Conservation (phyloP, 1,140 invertebrate species). For the Euwallacea similis region DNA sequence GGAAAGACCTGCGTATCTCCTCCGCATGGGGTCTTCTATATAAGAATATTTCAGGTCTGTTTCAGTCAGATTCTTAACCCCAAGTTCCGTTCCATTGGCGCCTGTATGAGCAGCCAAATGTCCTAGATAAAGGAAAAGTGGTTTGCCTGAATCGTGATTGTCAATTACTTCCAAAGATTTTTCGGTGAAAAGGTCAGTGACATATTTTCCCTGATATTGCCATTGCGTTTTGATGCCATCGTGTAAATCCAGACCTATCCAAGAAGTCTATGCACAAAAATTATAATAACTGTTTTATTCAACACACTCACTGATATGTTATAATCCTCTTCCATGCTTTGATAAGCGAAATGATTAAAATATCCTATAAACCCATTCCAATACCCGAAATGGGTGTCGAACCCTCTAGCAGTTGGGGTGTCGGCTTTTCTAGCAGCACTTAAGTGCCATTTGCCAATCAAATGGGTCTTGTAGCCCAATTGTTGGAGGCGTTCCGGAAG, state of each 20-base stretch:
- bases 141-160: slow-evolving; percentile 60
- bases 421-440: slow-evolving; percentile 53
- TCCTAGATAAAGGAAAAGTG: slow-evolving; percentile 78
- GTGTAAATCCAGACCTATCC: slow-evolving; percentile 46
- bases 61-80: slow-evolving; percentile 72
- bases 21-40: slow-evolving; percentile 71
- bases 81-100: slow-evolving; percentile 65
- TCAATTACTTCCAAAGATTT: slow-evolving; percentile 72
- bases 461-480: slow-evolving; percentile 77
- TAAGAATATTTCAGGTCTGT: slow-evolving; percentile 74
- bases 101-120: slow-evolving; percentile 81
- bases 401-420: slow-evolving; percentile 64
- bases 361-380: slow-evolving; percentile 62
- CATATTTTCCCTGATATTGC: slow-evolving; percentile 64
- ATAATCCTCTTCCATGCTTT: slow-evolving; percentile 14
- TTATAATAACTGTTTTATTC: slow-evolving; percentile 4
- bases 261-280: slow-evolving; percentile 8
- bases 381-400: slow-evolving; percentile 67
- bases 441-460: slow-evolving; percentile 92
- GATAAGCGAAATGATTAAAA: slow-evolving; percentile 61
- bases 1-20: slow-evolving; percentile 72
- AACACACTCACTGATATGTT: slow-evolving; percentile 16
- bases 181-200: slow-evolving; percentile 76
- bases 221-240: slow-evolving; percentile 53
- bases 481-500: slow-evolving; percentile 74